phyloP scores from a whole-genome alignment of 2,888 invertebrate genomes.

The Drosophila maculinotata region DNA sequence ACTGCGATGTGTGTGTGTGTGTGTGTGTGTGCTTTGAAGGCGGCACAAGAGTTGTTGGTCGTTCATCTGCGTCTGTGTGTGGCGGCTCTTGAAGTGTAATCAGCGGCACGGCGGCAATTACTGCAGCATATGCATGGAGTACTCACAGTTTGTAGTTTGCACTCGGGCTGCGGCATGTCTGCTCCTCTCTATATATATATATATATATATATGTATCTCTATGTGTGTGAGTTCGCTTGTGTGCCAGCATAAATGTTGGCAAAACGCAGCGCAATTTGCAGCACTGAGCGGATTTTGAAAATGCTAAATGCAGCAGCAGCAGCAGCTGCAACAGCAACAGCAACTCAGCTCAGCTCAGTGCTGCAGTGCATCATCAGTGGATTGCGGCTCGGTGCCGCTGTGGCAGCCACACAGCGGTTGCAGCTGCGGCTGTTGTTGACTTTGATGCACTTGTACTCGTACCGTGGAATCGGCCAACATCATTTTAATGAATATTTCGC shows the following conservation, averaged over 20 bases:
- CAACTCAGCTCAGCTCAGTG: constrained; percentile 14
- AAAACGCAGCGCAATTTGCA: constrained; percentile 74
- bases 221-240: constrained; percentile 12
- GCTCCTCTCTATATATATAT: not conserved
- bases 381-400: constrained; percentile 49
- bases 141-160: constrained; percentile 57
- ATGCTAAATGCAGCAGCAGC: constrained; percentile 53
- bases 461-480: constrained; percentile 44
- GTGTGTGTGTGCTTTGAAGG: constrained; percentile 39
- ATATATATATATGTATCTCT: not conserved
- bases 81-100: constrained; percentile 76
- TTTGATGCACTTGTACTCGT: constrained; percentile 46
- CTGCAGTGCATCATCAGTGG: constrained; percentile 62
- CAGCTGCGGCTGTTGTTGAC: constrained; percentile 43
- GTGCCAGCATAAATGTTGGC: constrained; percentile 62
- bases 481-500: constrained; percentile 71
- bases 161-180: constrained; percentile 39
- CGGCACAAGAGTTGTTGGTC: constrained; percentile 61
- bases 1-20: constrained; percentile 19
- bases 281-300: constrained; percentile 74
- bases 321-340: constrained; percentile 24
- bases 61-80: constrained; percentile 59
- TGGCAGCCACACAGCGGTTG: constrained; percentile 36
- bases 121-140: constrained; percentile 68
- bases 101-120: constrained; percentile 81